Conservation (phyloP, 2,888 invertebrate genomes). For the Cylloceria caligata region DNA sequence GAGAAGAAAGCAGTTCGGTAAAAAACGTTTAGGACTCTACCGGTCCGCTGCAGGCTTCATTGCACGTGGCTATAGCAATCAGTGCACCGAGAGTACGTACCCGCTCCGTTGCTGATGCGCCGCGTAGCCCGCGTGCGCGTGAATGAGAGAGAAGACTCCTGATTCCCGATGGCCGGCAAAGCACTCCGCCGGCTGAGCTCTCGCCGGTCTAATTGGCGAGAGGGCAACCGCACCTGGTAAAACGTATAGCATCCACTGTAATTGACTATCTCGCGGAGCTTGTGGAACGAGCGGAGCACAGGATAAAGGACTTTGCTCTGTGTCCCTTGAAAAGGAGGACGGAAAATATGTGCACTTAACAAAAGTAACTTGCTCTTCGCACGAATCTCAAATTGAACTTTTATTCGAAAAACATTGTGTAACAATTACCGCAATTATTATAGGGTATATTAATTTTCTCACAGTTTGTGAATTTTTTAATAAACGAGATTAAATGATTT, state of each 20-base stretch:
- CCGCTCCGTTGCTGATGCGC: slow-evolving; percentile 32
- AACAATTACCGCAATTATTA: background rate
- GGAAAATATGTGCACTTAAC: slow-evolving; percentile 23
- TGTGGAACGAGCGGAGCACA: slow-evolving; percentile 44
- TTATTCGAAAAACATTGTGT: background rate
- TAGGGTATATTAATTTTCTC: no score
- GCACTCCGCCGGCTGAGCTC: slow-evolving; percentile 44
- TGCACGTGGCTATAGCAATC: slow-evolving; percentile 55
- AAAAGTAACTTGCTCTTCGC: slow-evolving; percentile 19
- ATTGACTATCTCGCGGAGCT: slow-evolving; percentile 65
- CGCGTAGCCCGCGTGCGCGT: slow-evolving; percentile 29
- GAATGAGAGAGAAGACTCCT: slow-evolving; percentile 53
- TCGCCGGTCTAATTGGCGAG: slow-evolving; percentile 66
- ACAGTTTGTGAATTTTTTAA: no score
- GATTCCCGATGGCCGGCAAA: slow-evolving; percentile 60
- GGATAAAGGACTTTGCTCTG: slow-evolving; percentile 25
- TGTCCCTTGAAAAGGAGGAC: slow-evolving; percentile 34
- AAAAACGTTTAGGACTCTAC: slow-evolving; percentile 60
- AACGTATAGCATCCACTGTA: slow-evolving; percentile 63
- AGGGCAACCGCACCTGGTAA: slow-evolving; percentile 65
- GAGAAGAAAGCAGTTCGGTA: slow-evolving; percentile 34
- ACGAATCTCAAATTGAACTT: slow-evolving; percentile 23
- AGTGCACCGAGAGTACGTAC: slow-evolving; percentile 53
- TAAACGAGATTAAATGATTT: no score
- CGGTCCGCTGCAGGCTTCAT: slow-evolving; percentile 33